Conservation (phyloP, 2,888 invertebrate species). For the Chymomyza amoena region DNA sequence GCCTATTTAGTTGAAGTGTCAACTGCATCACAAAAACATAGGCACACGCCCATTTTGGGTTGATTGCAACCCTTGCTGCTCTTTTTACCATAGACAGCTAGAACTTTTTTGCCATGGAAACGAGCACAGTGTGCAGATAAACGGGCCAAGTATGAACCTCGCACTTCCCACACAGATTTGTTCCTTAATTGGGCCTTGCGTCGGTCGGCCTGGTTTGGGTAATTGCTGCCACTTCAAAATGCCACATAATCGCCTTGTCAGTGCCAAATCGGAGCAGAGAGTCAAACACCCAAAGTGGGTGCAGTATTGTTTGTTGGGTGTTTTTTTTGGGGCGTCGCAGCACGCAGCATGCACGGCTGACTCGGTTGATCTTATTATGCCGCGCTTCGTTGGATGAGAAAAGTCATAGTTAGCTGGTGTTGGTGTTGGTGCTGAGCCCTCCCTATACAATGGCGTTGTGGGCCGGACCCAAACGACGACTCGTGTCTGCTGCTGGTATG, state of each 20-base stretch:
- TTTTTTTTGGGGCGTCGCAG: slow-evolving; percentile 31
- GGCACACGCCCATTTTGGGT: slow-evolving; percentile 23
- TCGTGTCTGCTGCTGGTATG: slow-evolving; percentile 33
- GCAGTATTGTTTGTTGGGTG: slow-evolving; percentile 42
- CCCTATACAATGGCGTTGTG: slow-evolving; percentile 7
- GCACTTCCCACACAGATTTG: slow-evolving; percentile 70
- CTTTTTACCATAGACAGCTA: neutral
- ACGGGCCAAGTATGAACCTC: slow-evolving; percentile 17
- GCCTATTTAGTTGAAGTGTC: slow-evolving; percentile 41
- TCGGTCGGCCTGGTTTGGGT: slow-evolving; percentile 43
- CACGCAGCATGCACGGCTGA: slow-evolving; percentile 45
- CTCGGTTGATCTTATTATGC: slow-evolving; percentile 74
- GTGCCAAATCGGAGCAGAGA: slow-evolving; percentile 25
- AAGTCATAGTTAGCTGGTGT: slow-evolving; percentile 53
- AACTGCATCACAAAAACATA: slow-evolving; percentile 21
- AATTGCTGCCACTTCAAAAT: slow-evolving; percentile 67
- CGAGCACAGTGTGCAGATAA: slow-evolving; percentile 33
- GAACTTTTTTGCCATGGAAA: slow-evolving; percentile 7
- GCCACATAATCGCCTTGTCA: slow-evolving; percentile 60
- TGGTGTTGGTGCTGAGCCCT: slow-evolving; percentile 15
- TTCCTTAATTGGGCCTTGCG: slow-evolving; percentile 62
- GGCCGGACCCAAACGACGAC: neutral
- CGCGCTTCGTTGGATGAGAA: slow-evolving; percentile 74
- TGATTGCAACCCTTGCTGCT: neutral
- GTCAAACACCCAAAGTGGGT: slow-evolving; percentile 36